Evolutionary conservation across 2,797 vertebrate species (phyloP).

Genomic region (Mus spretus): DNA sequence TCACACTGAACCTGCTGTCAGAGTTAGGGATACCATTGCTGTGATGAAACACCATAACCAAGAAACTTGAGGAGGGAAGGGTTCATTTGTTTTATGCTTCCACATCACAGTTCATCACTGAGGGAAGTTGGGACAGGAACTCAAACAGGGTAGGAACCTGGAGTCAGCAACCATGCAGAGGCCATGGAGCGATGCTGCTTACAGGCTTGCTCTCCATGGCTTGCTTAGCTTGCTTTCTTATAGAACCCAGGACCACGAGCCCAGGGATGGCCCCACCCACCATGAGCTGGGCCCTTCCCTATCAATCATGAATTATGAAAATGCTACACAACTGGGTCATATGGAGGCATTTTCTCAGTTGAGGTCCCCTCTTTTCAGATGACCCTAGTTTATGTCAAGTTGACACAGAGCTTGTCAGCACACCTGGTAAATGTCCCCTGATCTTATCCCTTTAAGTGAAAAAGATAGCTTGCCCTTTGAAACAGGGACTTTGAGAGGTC

Average conservation of each 20-base stretch:
- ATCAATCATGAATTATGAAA: not conserved
- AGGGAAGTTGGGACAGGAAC: not conserved
- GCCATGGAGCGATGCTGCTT: not conserved
- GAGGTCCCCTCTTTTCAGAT: not conserved
- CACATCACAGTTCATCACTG: not conserved
- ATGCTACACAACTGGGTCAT: not conserved
- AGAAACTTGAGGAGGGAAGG: not conserved
- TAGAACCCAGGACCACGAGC: not conserved
- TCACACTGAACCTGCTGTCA: constrained; percentile 17
- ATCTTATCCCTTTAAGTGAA: not conserved
- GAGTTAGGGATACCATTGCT: too few relatives aligned
- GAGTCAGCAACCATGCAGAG: not conserved
- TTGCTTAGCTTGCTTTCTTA: not conserved
- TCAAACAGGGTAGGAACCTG: not conserved
- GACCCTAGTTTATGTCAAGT: not conserved
- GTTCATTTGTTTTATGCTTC: not conserved
- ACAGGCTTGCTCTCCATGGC: not conserved
- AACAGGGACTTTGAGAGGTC: constrained; percentile 18
- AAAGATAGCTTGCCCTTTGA: not conserved
- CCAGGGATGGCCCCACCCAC: not conserved
- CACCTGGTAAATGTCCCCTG: constrained; percentile 2
- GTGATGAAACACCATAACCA: not conserved
- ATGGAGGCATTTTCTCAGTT: too few relatives aligned
- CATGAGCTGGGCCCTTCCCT: too few relatives aligned
- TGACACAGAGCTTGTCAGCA: not conserved